Evolutionary conservation across 2,888 invertebrate genomes (phyloP), one percentile per base, ranked within the genome.

Genomic region (Melieria crassipennis): DNA sequence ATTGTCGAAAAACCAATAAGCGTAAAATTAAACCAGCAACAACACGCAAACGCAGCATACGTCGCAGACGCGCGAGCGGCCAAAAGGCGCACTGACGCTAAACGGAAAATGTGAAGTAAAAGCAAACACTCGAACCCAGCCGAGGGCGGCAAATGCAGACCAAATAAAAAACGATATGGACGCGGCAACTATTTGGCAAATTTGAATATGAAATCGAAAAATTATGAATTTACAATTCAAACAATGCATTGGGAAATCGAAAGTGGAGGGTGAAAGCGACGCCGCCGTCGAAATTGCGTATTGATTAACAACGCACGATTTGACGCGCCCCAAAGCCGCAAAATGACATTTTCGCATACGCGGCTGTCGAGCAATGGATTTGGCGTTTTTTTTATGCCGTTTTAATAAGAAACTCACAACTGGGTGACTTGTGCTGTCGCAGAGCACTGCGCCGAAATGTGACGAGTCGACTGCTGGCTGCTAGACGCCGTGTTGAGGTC

Each of bases 1-100:
- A 83, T 85, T 85, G 83, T 84, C 81, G 68, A 79, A 85, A 83
- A 86, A 84, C 85, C 86, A 86, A 86, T 86, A 84, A 82, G 86
- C 86, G 86, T 85, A 86, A 86, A 86, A 86, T 86, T 86, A 85
- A 86, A 86, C 83, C 82, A 79, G 79, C 75, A 73, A 73, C 65
- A 72, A 72, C 64, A 74, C 76, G 65, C 69, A 75, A 74, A 80
- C 74, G 77, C 64, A 63, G 43, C 64, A 43, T 55, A 66, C 52
- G 16, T 55, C 65, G 45, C 65, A 63, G 57, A 61, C 50, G 16
- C 3, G 45, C n/a, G 61, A 7, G 48, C 43, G 48, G 45, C 16
- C 45, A 43, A 30, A 11, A 48, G 66, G 58, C 7, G 10, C 66
- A 46, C 13, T 4, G 45, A 61, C 58, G 50, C 52, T 13, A 69